These are phyloP conservation scores for Holothuria scabra DNA, from an alignment of 53 echinoderm and acorn worm genomes.

Conservation along the genomic window DNA sequence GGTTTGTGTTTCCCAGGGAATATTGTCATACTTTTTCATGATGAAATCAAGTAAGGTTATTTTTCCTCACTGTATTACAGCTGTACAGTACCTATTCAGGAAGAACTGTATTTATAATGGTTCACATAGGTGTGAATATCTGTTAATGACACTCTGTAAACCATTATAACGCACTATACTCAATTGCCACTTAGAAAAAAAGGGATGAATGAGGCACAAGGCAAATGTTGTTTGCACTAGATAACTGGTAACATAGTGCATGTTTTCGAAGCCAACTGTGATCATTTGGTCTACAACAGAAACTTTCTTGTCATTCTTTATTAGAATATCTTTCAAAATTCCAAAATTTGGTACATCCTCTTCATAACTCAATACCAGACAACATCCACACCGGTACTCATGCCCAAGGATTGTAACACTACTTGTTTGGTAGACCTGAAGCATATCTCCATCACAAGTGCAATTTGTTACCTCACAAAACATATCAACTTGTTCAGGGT, in stretches of 20 bases:
- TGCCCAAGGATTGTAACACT: constrained; percentile 49
- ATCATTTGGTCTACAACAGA: constrained; percentile 54
- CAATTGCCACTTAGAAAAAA: constrained; percentile 58
- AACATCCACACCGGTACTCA: constrained; percentile 55
- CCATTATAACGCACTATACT: constrained; percentile 35
- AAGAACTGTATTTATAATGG: neutral
- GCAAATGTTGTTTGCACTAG: neutral
- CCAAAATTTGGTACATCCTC: constrained; percentile 62
- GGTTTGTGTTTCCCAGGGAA: too few relatives aligned
- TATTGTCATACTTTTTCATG: too few relatives aligned
- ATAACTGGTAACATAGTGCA: constrained; percentile 41
- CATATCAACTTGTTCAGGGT: constrained; percentile 46
- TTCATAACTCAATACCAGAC: constrained; percentile 47
- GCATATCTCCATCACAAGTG: neutral
- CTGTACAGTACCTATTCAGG: too few relatives aligned
- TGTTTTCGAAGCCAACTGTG: constrained; percentile 45
- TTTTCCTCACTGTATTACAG: too few relatives aligned
- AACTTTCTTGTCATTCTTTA: constrained; percentile 50
- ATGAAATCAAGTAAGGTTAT: too few relatives aligned
- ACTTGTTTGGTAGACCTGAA: constrained; percentile 47
- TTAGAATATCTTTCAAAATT: constrained; percentile 38
- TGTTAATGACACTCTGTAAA: neutral
- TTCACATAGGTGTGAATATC: constrained; percentile 9
- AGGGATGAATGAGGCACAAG: constrained; percentile 39
- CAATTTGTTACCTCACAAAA: constrained; percentile 30